Evolutionary conservation across 2,113 vertebrate genomes (phyloP).

Genomic region (Pedetes capensis): DNA sequence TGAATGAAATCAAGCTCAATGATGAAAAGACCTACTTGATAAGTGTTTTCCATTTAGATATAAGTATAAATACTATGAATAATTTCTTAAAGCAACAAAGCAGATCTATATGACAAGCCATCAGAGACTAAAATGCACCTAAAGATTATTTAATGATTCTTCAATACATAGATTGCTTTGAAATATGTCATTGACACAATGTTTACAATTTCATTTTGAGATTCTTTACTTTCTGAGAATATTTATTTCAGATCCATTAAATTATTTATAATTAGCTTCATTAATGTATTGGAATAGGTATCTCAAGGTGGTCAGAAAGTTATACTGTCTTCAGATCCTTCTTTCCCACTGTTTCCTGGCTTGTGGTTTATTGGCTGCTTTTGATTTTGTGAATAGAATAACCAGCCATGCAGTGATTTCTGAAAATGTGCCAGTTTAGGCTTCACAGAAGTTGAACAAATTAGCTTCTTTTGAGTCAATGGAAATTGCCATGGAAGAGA

Average conservation of each 20-base stretch:
- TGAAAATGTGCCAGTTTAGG: constrained; percentile 25
- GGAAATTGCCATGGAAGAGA: not conserved
- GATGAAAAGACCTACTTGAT: not conserved
- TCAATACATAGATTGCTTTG: not conserved
- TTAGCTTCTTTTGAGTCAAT: constrained; percentile 1
- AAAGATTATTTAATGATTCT: not conserved
- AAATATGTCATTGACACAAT: not conserved
- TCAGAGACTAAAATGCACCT: not conserved
- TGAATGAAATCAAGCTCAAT: not conserved
- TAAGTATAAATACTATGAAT: not conserved
- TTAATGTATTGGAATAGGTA: not conserved
- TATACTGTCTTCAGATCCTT: not conserved
- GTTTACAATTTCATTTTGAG: not conserved
- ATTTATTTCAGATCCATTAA: constrained; percentile 10
- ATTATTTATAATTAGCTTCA: constrained; percentile 20
- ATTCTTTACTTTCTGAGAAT: not conserved
- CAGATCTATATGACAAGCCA: not conserved
- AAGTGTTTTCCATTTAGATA: not conserved
- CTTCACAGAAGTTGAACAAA: constrained; percentile 47
- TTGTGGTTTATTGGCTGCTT: constrained; percentile 20
- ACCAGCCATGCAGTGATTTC: constrained; percentile 35
- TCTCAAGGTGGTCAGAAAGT: constrained; percentile 24
- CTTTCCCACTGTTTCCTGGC: not conserved
- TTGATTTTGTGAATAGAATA: constrained; percentile 51
- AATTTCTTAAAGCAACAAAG: not conserved